These are phyloP conservation scores for Aphelinus atriplicis DNA, from an alignment of 1,140 invertebrate genomes.

Conservation along the genomic window DNA sequence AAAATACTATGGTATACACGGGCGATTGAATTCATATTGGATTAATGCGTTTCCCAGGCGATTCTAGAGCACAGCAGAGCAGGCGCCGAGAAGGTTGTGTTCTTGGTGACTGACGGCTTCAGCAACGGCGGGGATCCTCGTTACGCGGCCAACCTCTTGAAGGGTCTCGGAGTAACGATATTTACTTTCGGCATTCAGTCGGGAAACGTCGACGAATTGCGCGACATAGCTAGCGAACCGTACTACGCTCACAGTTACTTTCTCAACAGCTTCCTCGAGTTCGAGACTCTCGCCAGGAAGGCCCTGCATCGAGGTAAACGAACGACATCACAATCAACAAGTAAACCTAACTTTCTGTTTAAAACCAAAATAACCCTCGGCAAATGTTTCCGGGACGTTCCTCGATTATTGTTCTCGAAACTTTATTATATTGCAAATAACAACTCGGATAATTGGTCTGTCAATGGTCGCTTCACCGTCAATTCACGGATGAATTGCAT, in stretches of 20 bases:
- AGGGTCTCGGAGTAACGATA: conserved; percentile 67
- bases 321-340: too few relatives aligned
- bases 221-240: conserved; percentile 74
- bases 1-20: too few relatives aligned
- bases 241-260: conserved; percentile 75
- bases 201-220: conserved; percentile 74
- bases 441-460: not conserved
- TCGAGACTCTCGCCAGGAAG: conserved; percentile 75
- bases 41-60: conserved; percentile 55
- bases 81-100: conserved; percentile 70
- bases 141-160: conserved; percentile 68
- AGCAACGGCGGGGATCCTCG: conserved; percentile 78
- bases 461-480: too few relatives aligned
- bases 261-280: conserved; percentile 77
- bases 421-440: too few relatives aligned
- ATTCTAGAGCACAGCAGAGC: conserved; percentile 68
- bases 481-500: too few relatives aligned
- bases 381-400: too few relatives aligned
- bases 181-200: conserved; percentile 78
- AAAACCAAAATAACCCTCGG: too few relatives aligned
- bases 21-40: too few relatives aligned
- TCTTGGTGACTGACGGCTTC: conserved; percentile 79
- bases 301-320: conserved; percentile 74
- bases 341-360: too few relatives aligned
- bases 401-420: too few relatives aligned